Base-by-base conservation (phyloP, 2,888 invertebrate genomes). In the Sipha maydis region DNA sequence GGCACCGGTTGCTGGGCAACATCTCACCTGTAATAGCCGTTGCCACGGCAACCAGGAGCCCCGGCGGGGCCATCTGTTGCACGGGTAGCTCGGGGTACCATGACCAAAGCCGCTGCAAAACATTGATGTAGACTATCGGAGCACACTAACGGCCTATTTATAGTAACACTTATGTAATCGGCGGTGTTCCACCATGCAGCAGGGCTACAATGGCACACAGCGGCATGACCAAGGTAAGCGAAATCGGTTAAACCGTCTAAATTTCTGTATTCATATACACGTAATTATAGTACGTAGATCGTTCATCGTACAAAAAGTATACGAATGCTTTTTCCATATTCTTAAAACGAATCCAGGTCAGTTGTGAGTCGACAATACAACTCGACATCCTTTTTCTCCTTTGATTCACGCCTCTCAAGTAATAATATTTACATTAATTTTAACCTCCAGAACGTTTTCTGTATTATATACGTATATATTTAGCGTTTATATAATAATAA, bases 1-100 rank as follows among this genome's bases (percentile, higher is more conserved):
- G 88, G 88, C 88, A 88, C 88, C 75, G 88, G 88, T 88, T 88
- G 88, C 88, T 69, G 80, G 80, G 88, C 88, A 88, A 88, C 88
- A 82, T 88, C 82, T 88, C 88, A 88, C 88, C 88, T 88, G 88
- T 88, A 88, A 88, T 88, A 88, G 67, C 88, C 88, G 88, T 88
- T 88, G 88, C 88, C 73, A 88, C 61, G 88, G 88, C 79, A 75
- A 88, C 88, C 80, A 82, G 88, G 82, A 88, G 88, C 88, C 82
- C 88, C 88, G 88, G 88, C 88, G 75, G 88, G 82, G 88, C 88
- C 88, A 88, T 88, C 88, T 88, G 88, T 88, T 88, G 88, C 88
- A 88, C n/a, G 80, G 80, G 80, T n/a, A 61, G 71, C 56, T 41
- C 71, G 82, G 88, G 86, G 79, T 80, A 75, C 88, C 88, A 88